phyloP scores from a whole-genome alignment of 1,140 invertebrate species.

The Cylas formicarius region DNA sequence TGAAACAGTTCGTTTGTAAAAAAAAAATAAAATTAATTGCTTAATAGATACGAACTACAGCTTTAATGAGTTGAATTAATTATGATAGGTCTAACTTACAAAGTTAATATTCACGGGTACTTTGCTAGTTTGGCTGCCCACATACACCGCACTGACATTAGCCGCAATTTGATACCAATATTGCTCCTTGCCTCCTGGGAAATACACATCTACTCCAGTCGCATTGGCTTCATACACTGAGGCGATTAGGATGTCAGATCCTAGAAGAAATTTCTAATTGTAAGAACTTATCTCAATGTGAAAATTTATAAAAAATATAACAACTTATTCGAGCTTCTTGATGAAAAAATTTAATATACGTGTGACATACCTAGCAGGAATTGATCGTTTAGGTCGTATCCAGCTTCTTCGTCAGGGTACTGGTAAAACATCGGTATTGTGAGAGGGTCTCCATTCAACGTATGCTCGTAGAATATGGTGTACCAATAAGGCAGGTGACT shows the following conservation, averaged over 20 bases:
- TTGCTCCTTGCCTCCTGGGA: constrained; percentile 64
- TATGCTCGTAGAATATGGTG: constrained; percentile 54
- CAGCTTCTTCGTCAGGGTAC: constrained; percentile 73
- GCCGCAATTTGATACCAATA: constrained; percentile 86
- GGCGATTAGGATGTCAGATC: constrained; percentile 63
- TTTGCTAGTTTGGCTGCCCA: constrained; percentile 48
- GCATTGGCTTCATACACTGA: constrained; percentile 76
- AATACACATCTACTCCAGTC: constrained; percentile 72
- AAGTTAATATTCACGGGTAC: constrained; percentile 61
- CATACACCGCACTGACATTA: constrained; percentile 45
- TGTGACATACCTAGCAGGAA: constrained; percentile 63
- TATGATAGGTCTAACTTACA: too few species aligned
- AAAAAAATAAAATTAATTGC: not conserved
- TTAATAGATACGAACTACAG: too few species aligned
- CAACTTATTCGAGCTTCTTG: too few species aligned
- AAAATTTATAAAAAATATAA: too few species aligned
- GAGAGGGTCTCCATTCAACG: constrained; percentile 68
- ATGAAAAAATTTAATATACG: too few species aligned
- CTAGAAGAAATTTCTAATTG: constrained; percentile 67
- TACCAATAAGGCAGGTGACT: constrained; percentile 86
- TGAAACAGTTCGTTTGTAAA: too few species aligned
- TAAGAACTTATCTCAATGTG: too few species aligned
- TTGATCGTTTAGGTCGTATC: constrained; percentile 73
- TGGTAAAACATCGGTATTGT: constrained; percentile 85
- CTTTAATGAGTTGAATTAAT: too few species aligned